Conservation (phyloP, 2,797 vertebrate species). For the Holocentrus rufus region DNA sequence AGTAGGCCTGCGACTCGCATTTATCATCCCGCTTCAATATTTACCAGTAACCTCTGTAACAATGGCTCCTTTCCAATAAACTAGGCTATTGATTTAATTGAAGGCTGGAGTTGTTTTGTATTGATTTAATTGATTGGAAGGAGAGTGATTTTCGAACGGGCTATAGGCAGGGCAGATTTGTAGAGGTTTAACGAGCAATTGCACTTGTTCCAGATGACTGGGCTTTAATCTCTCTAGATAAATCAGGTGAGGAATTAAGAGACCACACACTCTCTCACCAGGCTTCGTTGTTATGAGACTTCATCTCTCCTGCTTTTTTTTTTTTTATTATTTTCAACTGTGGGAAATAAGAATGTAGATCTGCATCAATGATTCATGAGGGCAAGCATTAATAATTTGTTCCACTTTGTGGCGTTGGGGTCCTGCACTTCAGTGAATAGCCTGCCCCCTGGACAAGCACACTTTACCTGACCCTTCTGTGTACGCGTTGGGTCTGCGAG, state of each 20-base stretch:
- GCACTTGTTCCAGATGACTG: constrained; percentile 61
- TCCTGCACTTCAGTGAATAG: constrained; percentile 41
- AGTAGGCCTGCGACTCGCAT: constrained; percentile 57
- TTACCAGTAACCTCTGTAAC: constrained; percentile 62
- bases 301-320: constrained; percentile 19
- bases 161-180: constrained; percentile 54
- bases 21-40: constrained; percentile 71
- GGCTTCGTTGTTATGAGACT: constrained; percentile 29
- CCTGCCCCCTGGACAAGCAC: constrained; percentile 37
- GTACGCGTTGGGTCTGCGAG: constrained; percentile 16
- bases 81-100: constrained; percentile 64
- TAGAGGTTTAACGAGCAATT: constrained; percentile 67
- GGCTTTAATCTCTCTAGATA: constrained; percentile 62
- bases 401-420: constrained; percentile 50
- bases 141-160: constrained; percentile 44
- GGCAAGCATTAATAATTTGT: constrained; percentile 64
- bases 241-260: constrained; percentile 60
- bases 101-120: constrained; percentile 62
- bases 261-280: background rate
- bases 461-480: constrained; percentile 32
- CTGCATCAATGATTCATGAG: constrained; percentile 67
- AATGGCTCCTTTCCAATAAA: constrained; percentile 54
- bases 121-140: constrained; percentile 70
- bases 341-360: constrained; percentile 56
- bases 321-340: constrained; percentile 6